A percentile compares a stretch with the other conserved stretches of the same genome.
Conservation (phyloP, 2,113 vertebrate species). For the Trematocara nigrifrons region DNA sequence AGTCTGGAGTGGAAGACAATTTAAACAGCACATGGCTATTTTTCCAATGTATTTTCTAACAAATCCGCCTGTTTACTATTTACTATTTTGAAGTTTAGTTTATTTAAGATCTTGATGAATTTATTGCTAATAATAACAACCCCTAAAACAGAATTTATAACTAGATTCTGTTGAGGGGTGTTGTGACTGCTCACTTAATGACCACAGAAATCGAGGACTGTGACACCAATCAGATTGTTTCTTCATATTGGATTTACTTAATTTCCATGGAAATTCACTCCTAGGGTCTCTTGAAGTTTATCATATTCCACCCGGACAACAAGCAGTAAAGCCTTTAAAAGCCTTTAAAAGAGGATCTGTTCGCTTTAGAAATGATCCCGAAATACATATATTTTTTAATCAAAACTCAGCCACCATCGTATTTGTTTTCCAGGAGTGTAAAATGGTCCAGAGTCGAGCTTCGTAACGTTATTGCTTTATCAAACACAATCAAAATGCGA, state of each 20-base stretch:
- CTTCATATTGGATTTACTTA: neutral
- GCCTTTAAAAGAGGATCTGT: neutral
- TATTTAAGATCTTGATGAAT: neutral
- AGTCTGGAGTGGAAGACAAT: neutral
- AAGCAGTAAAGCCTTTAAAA: neutral
- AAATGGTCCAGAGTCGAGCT: constrained; percentile 83
- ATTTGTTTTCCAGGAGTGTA: constrained; percentile 63
- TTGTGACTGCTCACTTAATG: neutral
- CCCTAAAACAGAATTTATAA: neutral
- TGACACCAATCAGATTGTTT: neutral
- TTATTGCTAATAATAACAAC: neutral
- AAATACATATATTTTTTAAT: constrained; percentile 1
- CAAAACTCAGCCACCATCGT: constrained; percentile 52
- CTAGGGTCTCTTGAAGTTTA: neutral
- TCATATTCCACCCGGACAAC: neutral
- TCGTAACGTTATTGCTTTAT: constrained; percentile 94
- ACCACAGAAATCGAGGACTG: neutral
- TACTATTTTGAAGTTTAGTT: neutral
- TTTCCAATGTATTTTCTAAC: neutral
- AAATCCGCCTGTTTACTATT: neutral
- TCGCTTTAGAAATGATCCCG: neutral
- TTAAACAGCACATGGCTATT: neutral
- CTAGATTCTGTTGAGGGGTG: neutral
- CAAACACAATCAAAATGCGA: constrained; percentile 91
- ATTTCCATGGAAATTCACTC: neutral